Conservation (phyloP, 2,888 invertebrate species). For the Megastigmus dorsalis region DNA sequence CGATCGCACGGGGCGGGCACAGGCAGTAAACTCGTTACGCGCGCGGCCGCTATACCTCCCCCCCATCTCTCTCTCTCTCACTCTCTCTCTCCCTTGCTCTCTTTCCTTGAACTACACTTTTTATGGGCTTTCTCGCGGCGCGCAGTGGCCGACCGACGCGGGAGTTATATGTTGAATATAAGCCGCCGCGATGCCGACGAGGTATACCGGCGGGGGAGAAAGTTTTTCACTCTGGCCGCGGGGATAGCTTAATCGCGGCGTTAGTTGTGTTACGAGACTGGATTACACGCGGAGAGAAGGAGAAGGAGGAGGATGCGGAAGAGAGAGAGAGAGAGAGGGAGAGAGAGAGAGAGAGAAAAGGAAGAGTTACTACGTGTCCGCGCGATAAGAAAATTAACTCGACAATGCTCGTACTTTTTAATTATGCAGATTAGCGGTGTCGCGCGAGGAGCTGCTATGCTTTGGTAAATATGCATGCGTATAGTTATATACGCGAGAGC, state of each 20-base stretch:
- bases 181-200: no score
- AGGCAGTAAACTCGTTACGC: constrained; percentile 36
- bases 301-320: no score
- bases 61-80: background rate
- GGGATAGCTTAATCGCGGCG: constrained; percentile 1
- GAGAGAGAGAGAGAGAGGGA: background rate
- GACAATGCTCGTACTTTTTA: background rate
- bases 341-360: background rate
- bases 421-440: background rate
- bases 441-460: no score
- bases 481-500: no score
- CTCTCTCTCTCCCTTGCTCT: no score
- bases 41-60: background rate
- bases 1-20: no score
- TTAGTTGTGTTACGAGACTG: constrained; percentile 14
- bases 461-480: no score
- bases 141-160: no score
- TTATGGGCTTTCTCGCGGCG: constrained; percentile 12
- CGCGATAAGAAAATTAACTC: constrained; percentile 5
- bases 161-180: no score
- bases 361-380: background rate
- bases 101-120: constrained; percentile 23
- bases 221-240: no score
- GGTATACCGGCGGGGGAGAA: no score
- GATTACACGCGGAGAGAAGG: background rate